Evolutionary conservation across 2,888 invertebrate species (phyloP).

Genomic region (Shargacucullia verbasci): DNA sequence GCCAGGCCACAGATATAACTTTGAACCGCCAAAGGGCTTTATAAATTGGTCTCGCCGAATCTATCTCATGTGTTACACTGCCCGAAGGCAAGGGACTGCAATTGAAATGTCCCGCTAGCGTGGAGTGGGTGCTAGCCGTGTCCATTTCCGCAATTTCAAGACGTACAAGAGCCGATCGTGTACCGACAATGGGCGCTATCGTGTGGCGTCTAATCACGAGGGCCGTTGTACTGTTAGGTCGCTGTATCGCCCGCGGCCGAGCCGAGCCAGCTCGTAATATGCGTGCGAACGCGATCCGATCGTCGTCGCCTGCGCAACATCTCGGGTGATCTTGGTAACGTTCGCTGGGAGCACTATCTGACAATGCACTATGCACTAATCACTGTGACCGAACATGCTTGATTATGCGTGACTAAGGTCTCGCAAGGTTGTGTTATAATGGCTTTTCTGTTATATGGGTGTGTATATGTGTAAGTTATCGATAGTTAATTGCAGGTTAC

Average conservation of each 20-base stretch:
- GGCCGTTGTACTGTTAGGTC: conserved; percentile 84
- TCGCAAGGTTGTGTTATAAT: conserved; percentile 16
- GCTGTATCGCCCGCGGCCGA: conserved; percentile 75
- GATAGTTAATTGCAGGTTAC: conserved; percentile 53
- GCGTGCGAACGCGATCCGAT: conserved; percentile 87
- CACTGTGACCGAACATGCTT: conserved; percentile 62
- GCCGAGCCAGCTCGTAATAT: conserved; percentile 79
- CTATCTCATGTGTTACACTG: conserved; percentile 75
- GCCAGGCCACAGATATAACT: not conserved
- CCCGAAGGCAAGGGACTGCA: conserved; percentile 76
- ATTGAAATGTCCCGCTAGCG: conserved; percentile 87
- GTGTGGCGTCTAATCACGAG: conserved; percentile 88
- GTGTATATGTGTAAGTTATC: conserved; percentile 20
- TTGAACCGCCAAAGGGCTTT: conserved; percentile 33
- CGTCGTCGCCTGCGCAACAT: conserved; percentile 69
- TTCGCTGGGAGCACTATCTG: conserved; percentile 67
- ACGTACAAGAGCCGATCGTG: conserved; percentile 86
- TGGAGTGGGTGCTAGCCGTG: conserved; percentile 83
- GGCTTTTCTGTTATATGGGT: conserved; percentile 26
- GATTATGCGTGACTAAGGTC: conserved; percentile 44
- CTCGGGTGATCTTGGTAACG: conserved; percentile 56
- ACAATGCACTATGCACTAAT: conserved; percentile 70
- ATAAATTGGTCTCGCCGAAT: conserved; percentile 58
- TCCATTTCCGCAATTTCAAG: conserved; percentile 88
- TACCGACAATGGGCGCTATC: conserved; percentile 87